Base-by-base conservation (phyloP, 2,113 vertebrate genomes). In the Propithecus coquereli region DNA sequence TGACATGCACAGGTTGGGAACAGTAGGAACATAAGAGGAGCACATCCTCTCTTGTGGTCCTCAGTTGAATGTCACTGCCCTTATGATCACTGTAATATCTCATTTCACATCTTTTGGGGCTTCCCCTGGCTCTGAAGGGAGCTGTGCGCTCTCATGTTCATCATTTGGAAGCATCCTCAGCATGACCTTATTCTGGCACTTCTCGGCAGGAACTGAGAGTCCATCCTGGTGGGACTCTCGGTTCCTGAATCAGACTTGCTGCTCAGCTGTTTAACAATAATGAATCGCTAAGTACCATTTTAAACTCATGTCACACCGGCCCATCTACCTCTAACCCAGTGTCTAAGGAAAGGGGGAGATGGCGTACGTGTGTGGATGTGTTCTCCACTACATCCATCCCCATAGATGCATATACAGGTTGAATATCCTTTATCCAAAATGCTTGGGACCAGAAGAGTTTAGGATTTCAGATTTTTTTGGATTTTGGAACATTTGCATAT, bases 1-100 rank as follows among this genome's bases (percentile, higher is more conserved):
- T 0, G 22, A 45, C 14, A 8, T 0, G 2, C n/a, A n/a, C 25
- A 6, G 6, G 61, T 32, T 47, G 25, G 43, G 9, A 57, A 32
- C 13, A 3, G 32, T 6, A 10, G 57, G 32, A n/a, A 18, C 25
- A 13, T 7, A 30, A 63, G 43, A 66, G 57, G 20, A 79, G 14
- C 8, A 22, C 6, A 20, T 5, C 9, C 6, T 71, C 50, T 61
- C 52, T 63, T 71, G 43, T n/a, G 74, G 66, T 23, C 32, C 16
- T 87, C 17, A 10, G 17, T 3, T 65, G 76, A 52, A 45, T 20
- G 77, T 87, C 59, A 22, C 50, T 34, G 2, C 63, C 34, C 23
- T 76, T 68, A 11, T 34, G 59, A 34, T 34, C 32, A n/a, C 1
- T 63, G 18, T 47, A 47, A 20, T 30, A 34, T 43, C 32, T 80